Evolutionary conservation across 2,113 vertebrate species (phyloP), one percentile per base, ranked within the genome.

Genomic region (Crypturellus undulatus): DNA sequence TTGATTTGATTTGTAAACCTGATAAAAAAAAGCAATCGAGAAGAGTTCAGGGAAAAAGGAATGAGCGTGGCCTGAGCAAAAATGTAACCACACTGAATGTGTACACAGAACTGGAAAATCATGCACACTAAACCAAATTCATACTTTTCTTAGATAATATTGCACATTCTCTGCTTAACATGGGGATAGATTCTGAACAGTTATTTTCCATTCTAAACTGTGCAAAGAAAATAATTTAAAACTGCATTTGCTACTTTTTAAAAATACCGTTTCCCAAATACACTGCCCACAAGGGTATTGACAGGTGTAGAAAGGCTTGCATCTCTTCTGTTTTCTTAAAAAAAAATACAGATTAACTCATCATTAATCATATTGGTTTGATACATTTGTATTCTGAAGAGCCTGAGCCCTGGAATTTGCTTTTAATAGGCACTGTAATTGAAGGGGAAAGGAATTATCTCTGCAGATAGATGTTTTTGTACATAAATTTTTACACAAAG

Each of bases 1-100:
- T 98, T 98, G 97, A 98, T 98, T 98, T 98, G 98, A 98, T 98
- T 98, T 98, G 98, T 98, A 98, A 98, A 98, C 97, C 96, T 97
- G 98, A 98, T 98, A 98, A 98, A 98, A 98, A 98, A 98, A 98
- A 98, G 97, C 98, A 98, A 98, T 98, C 54, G 96, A 97, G 97
- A 97, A 98, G 98, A 98, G 96, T 98, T 98, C 96, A 97, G 94
- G 88, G 96, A 97, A 97, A 97, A 96, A 97, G 97, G 96, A 95
- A 96, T 92, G 91, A 76, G 59, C 87, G 78, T 8, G 79, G 97
- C 95, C 96, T 88, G 97, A 96, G 96, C 84, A 95, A 95, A 98
- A 97, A 96, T 93, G 96, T 96, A 97, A 97, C 97, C 90, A 79
- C 89, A 85, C 85, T 95, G 97, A 97, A 96, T 92, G 95, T 96